Percentiles rank a stretch among this genome's conserved stretches.
Evolutionary conservation across 2,888 invertebrate genomes (phyloP).

Genomic region (Rhamnusium bicolor): DNA sequence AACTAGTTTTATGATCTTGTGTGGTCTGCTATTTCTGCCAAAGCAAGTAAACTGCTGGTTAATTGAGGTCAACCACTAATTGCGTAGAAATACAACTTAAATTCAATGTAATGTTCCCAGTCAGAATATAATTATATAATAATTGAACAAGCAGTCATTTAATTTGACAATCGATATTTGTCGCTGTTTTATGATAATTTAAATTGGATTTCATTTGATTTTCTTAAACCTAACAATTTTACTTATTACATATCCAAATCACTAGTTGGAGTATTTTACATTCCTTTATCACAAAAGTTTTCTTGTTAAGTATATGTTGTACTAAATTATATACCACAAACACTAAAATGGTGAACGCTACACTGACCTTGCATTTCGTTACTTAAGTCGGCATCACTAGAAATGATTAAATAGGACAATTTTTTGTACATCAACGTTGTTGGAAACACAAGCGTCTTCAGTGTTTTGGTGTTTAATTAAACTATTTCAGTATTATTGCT

Average conservation of each 20-base stretch:
- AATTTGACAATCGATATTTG: no score
- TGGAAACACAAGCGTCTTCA: no score
- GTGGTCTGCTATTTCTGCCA: neutral
- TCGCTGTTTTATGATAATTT: neutral
- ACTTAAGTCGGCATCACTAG: no score
- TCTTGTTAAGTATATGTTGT: no score
- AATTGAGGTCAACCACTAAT: neutral
- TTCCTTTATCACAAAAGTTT: no score
- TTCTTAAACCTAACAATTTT: constrained; percentile 2
- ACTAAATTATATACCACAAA: no score
- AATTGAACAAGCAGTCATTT: constrained; percentile 3
- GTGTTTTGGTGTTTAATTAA: no score
- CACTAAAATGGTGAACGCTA: no score
- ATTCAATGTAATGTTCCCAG: constrained; percentile 10
- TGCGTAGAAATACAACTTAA: constrained; percentile 2
- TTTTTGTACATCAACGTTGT: no score
- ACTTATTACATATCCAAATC: neutral
- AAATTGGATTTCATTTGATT: neutral
- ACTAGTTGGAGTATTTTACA: neutral
- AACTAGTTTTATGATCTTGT: neutral
- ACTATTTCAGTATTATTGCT: no score
- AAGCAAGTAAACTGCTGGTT: neutral
- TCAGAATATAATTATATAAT: neutral
- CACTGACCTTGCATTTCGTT: no score
- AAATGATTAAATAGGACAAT: no score